Base-by-base conservation (phyloP, 1,140 invertebrate genomes). In the Pogonognathellus flavescens region DNA sequence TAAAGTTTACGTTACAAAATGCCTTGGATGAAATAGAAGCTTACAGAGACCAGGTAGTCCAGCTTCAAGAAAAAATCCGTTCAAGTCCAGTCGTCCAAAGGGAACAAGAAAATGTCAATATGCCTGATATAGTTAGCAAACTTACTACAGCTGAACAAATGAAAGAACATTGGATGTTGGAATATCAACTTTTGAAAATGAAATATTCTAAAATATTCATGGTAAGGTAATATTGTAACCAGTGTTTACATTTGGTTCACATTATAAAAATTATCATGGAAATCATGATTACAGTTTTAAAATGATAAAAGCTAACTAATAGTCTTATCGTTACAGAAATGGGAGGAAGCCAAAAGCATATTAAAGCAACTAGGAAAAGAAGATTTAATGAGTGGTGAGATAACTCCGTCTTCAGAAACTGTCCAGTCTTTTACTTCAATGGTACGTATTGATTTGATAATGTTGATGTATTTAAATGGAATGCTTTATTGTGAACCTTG, bases 161-260 rank as follows among this genome's bases (percentile, higher is more conserved):
- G 52, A 83, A 70, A 59, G 86, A 87, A 84, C 82, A 84, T 80
- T 84, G 82, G 59, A 82, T 84, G 83, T 18, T 87, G 11, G 86
- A 87, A 50, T 87, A 85, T 82, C 84, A 87, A 60, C 82, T 87
- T 14, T 70, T 85, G 8, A 87, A 87, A 85, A 84, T 87, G 84
- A 87, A 87, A 84, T 86, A 87, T 55, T 85, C 84, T 20, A 87
- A 86, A 66, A 85, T 84, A 57, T 84, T 84, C 55, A 85, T 82
- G 84, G 86, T 87, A 84, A 52, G 53, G 11, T 14, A 18, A 14
- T 57, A 82, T 18, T 53, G 6, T 41, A 18, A 49, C 14, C 14
- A 7, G 41, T 14, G 3, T 80, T 25, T 6, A 10, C 20, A 41
- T 57, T 80, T 22, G 52, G 11, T 22, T 70, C 14, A 22, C 16